Percentiles rank a stretch among this genome's conserved stretches.
phyloP scores from a whole-genome alignment of 2,113 vertebrate species.

The Rhipidura dahli region DNA sequence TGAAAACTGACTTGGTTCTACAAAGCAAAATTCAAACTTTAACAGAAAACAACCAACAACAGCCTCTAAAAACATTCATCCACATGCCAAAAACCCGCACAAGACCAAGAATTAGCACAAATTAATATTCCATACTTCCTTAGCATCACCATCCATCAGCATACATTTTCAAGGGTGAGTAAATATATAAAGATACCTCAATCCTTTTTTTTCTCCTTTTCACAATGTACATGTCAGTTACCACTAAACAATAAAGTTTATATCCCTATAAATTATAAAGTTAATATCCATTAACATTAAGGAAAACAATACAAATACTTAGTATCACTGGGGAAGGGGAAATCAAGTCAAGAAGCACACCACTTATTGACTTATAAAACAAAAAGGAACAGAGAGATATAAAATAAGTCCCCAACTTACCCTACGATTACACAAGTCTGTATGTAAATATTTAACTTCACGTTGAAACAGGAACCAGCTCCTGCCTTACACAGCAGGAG shows the following conservation, averaged over 20 bases:
- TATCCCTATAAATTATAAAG: neutral
- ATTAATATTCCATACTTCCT: neutral
- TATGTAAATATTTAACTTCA: neutral
- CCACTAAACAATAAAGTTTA: neutral
- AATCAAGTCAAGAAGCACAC: neutral
- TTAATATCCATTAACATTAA: neutral
- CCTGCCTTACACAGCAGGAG: neutral
- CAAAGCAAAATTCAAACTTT: conserved; percentile 39
- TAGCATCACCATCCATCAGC: neutral
- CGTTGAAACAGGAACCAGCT: conserved; percentile 1
- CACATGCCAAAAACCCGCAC: rapidly evolving
- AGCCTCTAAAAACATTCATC: neutral
- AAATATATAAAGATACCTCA: neutral
- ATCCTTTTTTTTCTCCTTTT: neutral
- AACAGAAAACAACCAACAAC: neutral
- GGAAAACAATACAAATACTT: neutral
- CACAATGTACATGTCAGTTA: neutral
- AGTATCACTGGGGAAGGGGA: neutral
- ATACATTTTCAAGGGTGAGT: neutral
- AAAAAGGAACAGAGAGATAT: neutral
- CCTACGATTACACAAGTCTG: neutral
- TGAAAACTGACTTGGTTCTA: conserved; percentile 94
- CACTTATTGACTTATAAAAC: neutral
- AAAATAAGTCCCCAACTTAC: neutral
- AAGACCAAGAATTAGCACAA: neutral